Evolutionary conservation across 2,888 invertebrate genomes (phyloP), one percentile per base, ranked within the genome.

Genomic region (Aphidius colemani): DNA sequence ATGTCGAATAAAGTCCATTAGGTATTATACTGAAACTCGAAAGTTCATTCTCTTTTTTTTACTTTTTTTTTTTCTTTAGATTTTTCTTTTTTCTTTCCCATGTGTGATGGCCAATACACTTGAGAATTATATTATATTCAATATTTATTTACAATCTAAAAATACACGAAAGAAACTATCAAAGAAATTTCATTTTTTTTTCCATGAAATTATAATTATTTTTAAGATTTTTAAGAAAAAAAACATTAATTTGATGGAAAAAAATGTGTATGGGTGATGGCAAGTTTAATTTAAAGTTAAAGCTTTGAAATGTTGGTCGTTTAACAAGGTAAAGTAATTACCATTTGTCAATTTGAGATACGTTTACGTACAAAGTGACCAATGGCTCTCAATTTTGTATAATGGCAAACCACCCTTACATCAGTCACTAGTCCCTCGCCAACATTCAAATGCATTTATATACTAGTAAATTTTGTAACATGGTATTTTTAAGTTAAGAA

Each of bases 321-420:
- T 81, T 81, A 81, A 81, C 81, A 77, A 79, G 78, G 70, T 75
- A 77, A 80, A 81, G 81, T 82, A 81, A 82, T 82, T 81, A 82
- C 80, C 82, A 81, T 82, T 82, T 79, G 80, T 82, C 82, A 82
- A 82, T 82, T 82, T 81, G 82, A 82, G 75, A 75, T 80, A 81
- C 77, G 75, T 73, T 78, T 30, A 30, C 77, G 72, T 72, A 69
- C 72, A 70, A 73, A 82, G 81, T 82, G 82, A 82, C 82, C 82
- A 82, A 82, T 82, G 81, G 82, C 77, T 81, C 81, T 80, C 81
- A 78, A 79, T 81, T 78, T 73, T 74, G 72, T 73, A 77, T 81
- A 82, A 82, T 81, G 81, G 81, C 73, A 71, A 76, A 74, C 74
- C 75, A 73, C 72, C 79, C 79, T 30, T 77, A 78, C 81, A 82